These are phyloP conservation scores for Macaria liturata DNA, from an alignment of 2,888 invertebrate genomes.

Conservation along the genomic window DNA sequence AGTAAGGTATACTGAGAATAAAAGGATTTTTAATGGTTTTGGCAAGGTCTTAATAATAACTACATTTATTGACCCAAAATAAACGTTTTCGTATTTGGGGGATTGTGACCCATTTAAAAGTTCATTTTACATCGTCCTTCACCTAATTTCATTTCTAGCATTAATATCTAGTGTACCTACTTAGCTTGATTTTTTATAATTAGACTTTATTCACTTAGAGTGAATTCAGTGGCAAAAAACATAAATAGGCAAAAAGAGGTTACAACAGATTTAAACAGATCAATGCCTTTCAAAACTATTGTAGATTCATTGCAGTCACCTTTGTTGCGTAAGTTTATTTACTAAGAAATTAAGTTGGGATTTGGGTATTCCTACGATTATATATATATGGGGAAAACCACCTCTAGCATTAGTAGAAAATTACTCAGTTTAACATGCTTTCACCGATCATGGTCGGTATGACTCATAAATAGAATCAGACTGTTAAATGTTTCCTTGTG, in stretches of 20 bases:
- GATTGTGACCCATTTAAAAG: neutral
- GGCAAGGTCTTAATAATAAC: neutral
- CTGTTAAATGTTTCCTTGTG: no score
- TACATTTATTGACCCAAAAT: slow-evolving; percentile 1
- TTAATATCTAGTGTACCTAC: no score
- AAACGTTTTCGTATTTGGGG: neutral
- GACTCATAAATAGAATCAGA: no score
- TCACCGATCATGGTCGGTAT: no score
- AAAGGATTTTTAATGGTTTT: slow-evolving; percentile 1
- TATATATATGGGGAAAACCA: slow-evolving; percentile 15
- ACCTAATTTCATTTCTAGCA: no score
- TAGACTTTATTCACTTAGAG: no score
- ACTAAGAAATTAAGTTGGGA: slow-evolving; percentile 7
- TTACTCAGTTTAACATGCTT: no score
- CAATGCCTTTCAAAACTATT: slow-evolving; percentile 8
- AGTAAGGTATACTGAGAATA: no score
- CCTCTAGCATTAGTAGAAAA: neutral
- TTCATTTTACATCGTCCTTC: no score
- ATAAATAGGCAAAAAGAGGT: slow-evolving; percentile 12
- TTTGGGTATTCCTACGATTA: slow-evolving; percentile 23
- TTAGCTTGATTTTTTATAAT: no score
- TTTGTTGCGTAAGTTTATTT: slow-evolving; percentile 13
- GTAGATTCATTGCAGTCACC: slow-evolving; percentile 17
- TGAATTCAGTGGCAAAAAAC: slow-evolving; percentile 13
- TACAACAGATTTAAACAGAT: slow-evolving; percentile 8